Evolutionary conservation across 2,113 vertebrate species (phyloP).

Genomic region (Reinhardtius hippoglossoides): DNA sequence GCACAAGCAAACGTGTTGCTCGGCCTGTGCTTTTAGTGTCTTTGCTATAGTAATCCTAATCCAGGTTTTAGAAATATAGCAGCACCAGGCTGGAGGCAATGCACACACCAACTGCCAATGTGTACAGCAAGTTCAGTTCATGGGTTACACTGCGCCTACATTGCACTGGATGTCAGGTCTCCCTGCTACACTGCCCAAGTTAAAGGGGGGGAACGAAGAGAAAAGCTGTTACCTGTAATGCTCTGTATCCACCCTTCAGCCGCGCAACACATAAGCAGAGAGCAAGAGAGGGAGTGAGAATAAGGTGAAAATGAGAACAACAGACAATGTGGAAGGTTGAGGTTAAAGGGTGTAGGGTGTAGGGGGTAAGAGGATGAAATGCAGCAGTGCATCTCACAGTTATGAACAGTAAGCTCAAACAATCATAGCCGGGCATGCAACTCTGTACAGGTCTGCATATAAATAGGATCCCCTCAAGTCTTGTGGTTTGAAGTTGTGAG

Average conservation of each 20-base stretch:
- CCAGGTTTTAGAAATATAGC: constrained; percentile 5
- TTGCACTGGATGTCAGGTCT: constrained; percentile 29
- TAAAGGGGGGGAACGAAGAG: constrained; percentile 50
- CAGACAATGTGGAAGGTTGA: constrained; percentile 60
- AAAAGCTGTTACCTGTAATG: constrained; percentile 92
- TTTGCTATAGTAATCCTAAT: not conserved
- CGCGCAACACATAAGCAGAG: constrained; percentile 83
- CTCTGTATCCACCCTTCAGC: constrained; percentile 99
- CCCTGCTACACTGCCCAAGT: constrained; percentile 59
- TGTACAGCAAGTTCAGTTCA: constrained; percentile 31
- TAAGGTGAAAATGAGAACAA: constrained; percentile 67
- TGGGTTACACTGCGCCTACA: constrained; percentile 28
- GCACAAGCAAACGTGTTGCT: not conserved
- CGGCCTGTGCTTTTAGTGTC: not conserved
- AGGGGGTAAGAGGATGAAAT: constrained; percentile 41
- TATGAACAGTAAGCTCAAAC: constrained; percentile 35
- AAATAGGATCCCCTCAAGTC: constrained; percentile 5
- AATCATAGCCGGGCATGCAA: constrained; percentile 47
- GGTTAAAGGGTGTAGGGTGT: constrained; percentile 40
- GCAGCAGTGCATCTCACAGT: constrained; percentile 58
- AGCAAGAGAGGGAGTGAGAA: constrained; percentile 80
- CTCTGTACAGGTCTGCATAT: constrained; percentile 9
- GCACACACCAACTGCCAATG: constrained; percentile 26
- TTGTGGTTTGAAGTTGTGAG: not conserved
- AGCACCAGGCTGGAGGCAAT: constrained; percentile 28